Evolutionary conservation across 2,113 vertebrate species (phyloP), one percentile per base, ranked within the genome.

Genomic region (Sus scrofa): DNA sequence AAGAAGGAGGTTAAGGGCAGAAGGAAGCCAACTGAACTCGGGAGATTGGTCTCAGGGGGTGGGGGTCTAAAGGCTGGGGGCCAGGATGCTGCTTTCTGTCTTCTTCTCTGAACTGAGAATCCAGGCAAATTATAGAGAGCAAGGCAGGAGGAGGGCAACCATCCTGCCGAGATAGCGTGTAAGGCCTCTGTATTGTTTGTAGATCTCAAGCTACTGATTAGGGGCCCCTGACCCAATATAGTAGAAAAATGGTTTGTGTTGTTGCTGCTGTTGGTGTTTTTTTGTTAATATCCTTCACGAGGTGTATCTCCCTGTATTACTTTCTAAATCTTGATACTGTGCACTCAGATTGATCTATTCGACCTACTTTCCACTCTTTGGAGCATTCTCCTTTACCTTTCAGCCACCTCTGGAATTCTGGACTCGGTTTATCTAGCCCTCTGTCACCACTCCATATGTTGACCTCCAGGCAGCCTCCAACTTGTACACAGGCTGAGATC

Each of bases 121-220:
- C 60, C 16, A 24, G 32, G 37, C 2, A 52, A 75, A 88, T 52
- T 86, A 15, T n/a, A 78, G 50, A 86, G 77, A 81, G 39, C n/a
- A 75, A 56, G 89, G 20, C 20, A 74, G 58, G 86, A 88, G 71
- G 60, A 81, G 16, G 52, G 70, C 22, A 70, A 75, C 26, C 58
- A 50, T 34, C 54, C 92, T 78, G 6, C 34, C 56, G 58, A 87
- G 44, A 60, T 62, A 95, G 16, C 20, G 75, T 95, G 54, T 74
- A 77, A 85, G 63, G 30, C 27, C 44, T 95, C 7, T 4, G 50
- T 63, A 30, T 83, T 89, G 26, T 70, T 91, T 83, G 39, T 89
- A 96, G 92, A 78, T 82, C 34, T n/a, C 65, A 88, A 95, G 67
- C 39, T 95, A 83, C 60, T 79, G 63, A 97, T 86, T 95, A 68